Base-by-base conservation (phyloP, 2,888 invertebrate species). In the Ochropacha duplaris region DNA sequence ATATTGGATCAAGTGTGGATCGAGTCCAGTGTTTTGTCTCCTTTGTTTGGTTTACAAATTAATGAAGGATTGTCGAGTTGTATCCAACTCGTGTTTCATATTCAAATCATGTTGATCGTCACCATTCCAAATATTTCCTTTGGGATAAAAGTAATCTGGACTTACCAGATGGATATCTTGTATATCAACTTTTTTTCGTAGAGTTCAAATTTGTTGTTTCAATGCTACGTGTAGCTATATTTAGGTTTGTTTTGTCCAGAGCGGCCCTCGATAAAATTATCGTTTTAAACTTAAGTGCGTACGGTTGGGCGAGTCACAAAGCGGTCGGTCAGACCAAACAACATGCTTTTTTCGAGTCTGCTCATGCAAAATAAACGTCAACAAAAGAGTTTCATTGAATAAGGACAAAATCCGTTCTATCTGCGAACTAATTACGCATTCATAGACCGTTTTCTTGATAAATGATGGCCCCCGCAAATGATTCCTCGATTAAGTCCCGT, bases 1-100 rank as follows among this genome's bases (percentile, higher is more conserved):
- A 92, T 92, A 92, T 92, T 92, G 82, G 72, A 76, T 74, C 92
- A 92, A 91, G 92, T 92, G 92, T 81, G 75, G 71, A 73, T 72
- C 72, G 79, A 68, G 92, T 92, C 92, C 92, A 88, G 88, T 86
- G 69, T 89, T 86, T 84, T 83, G 79, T 72, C 81, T 78, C 71
- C 71, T 77, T 84, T 87, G 81, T 90, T 90, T 86, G 80, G 69
- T 73, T 85, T 86, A 87, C 84, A 83, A 88, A 84, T 90, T 90
- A 90, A 90, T 88, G 88, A 86, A 84, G 84, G 82, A 89, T 90
- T 90, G 90, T 92, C 79, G 80, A 68, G 74, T 72, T 69, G 66
- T 70, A 68, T 78, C 75, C n/a, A n/a, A n/a, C n/a, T n/a, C 66
- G 73, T 82, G 70, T 81, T 79, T 79, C 72, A 65, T 82, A 77